Conservation (phyloP, 2,113 vertebrate species). For the Petaurus breviceps region DNA sequence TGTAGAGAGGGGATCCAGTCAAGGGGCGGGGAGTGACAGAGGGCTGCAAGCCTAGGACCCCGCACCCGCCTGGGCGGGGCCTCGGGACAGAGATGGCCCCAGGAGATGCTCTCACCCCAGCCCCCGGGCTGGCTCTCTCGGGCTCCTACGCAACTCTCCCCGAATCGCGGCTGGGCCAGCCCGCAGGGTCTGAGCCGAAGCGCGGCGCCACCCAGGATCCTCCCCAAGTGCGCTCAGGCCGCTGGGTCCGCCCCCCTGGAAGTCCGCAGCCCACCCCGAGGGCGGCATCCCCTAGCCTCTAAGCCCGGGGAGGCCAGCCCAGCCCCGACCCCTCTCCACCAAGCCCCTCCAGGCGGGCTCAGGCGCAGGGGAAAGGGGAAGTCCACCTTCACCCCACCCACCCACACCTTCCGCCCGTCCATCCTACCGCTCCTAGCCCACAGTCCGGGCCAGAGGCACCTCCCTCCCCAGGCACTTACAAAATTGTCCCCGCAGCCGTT, state of each 20-base stretch:
- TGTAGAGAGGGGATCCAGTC: neutral
- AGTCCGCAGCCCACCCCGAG: neutral
- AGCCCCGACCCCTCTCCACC: neutral
- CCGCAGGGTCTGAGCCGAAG: neutral
- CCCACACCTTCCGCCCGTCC: too few relatives aligned
- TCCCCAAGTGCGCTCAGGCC: neutral
- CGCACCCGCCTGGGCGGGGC: neutral
- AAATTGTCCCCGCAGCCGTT: slow-evolving; percentile 94
- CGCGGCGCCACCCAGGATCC: neutral
- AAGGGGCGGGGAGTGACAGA: neutral
- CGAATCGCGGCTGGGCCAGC: neutral
- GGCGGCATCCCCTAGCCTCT: neutral
- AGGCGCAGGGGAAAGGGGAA: neutral
- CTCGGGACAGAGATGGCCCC: neutral
- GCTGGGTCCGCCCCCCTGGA: neutral
- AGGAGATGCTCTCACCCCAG: neutral
- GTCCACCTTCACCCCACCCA: slow-evolving; percentile 3
- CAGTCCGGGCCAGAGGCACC: neutral
- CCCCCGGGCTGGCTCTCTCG: neutral
- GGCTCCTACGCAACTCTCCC: neutral
- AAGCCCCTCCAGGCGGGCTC: neutral
- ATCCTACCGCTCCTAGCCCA: too few relatives aligned
- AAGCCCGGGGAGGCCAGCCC: neutral
- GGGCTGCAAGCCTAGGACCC: neutral
- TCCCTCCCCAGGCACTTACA: slow-evolving; percentile 86